Conservation (phyloP, 2,888 invertebrate species). For the Eupithecia abbreviata region DNA sequence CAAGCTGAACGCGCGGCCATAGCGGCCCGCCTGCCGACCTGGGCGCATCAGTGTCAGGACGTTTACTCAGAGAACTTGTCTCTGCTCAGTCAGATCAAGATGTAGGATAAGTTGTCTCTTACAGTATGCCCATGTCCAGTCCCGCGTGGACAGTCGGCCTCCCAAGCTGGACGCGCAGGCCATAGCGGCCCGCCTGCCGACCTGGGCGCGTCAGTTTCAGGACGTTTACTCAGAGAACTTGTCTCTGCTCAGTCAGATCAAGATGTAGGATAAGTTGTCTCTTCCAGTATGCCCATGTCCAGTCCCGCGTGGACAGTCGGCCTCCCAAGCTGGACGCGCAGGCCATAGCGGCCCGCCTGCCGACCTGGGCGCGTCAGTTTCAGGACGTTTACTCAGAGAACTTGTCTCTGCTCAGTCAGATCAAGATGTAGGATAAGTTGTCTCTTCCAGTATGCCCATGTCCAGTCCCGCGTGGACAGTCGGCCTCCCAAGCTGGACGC, state of each 20-base stretch:
- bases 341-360: not conserved
- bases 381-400: not conserved
- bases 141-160: slow-evolving; percentile 59
- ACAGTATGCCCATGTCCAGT: slow-evolving; percentile 41
- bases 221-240: too few relatives aligned
- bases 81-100: not conserved
- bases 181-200: too few relatives aligned
- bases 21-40: too few relatives aligned
- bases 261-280: not conserved
- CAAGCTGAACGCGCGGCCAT: too few relatives aligned
- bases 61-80: too few relatives aligned
- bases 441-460: slow-evolving; percentile 37
- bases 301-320: slow-evolving; percentile 56
- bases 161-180: slow-evolving; percentile 52
- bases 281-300: slow-evolving; percentile 42
- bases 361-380: not conserved
- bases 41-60: too few relatives aligned
- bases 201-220: too few relatives aligned
- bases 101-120: not conserved
- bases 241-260: too few relatives aligned
- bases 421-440: not conserved
- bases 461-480: too few relatives aligned
- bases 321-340: slow-evolving; percentile 50
- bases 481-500: too few relatives aligned
- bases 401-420: not conserved